Base-by-base conservation (phyloP, 2,113 vertebrate genomes). In the Hyperopisus bebe region DNA sequence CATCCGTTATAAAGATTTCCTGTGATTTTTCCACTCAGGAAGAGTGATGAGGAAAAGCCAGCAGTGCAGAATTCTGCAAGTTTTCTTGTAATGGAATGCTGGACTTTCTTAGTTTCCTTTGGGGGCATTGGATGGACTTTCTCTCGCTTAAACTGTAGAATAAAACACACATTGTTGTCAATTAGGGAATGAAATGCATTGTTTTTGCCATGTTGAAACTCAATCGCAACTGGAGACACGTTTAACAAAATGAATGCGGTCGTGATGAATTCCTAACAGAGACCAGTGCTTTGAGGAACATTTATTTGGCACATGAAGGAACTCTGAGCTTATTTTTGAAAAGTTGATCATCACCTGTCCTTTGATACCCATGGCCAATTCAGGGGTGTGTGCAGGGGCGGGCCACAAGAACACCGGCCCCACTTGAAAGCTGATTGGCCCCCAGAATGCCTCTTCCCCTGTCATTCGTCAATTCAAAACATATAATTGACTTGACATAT, bases 11-110 rank as follows among this genome's bases (percentile, higher is more conserved):
- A 44, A 48, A 89, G 42, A 80, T 77, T 89, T 46, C 13, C 88
- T 80, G 7, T 77, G 27, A 53, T 89, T 62, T 89, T 89, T 82
- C 48, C 46, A 50, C 88, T 82, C 88, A 55, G 80, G 47, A 39
- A 82, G 74, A 89, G 46, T 82, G 35, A 82, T 89, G 70, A 3
- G 88, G 35, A 50, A 19, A 80, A 42, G 17, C 15, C 74, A 21
- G 35, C 35, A 0, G 6, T 19, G 35, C 74, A 2, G 31, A 42
- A 31, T 31, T 31, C 27, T 13, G 62, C 27, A 27, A 3, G 10
- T 31, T 80, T 39, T 39, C 35, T 77, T 39, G 39, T 35, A 39
- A 42, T 19, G 17, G 74, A 80, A 80, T 19, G 5, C 6, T 42
- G 35, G 35, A 80, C 74, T 42, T 80, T 80, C 74, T 42, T 6